phyloP scores from a whole-genome alignment of 2,113 vertebrate species.

The Semnornis frantzii region DNA sequence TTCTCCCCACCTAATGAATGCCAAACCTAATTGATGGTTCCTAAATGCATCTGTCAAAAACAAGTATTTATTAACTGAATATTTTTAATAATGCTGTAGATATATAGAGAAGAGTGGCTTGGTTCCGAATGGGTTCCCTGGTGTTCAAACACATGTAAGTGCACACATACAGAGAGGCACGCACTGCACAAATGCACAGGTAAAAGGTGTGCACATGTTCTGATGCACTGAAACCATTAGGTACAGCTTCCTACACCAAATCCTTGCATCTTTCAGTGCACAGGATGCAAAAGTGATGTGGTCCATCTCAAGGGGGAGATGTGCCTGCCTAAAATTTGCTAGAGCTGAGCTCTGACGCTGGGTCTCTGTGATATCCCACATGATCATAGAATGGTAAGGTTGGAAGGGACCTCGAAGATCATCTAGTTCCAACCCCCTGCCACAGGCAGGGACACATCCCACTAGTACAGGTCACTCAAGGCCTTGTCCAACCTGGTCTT shows the following conservation, averaged over 20 bases:
- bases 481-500: no score
- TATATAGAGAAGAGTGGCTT: neutral
- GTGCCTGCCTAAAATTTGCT: neutral
- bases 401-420: no score
- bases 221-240: neutral
- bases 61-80: constrained; percentile 73
- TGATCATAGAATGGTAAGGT: neutral
- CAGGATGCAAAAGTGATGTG: neutral
- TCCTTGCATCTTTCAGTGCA: neutral
- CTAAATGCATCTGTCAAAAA: constrained; percentile 69
- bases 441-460: no score
- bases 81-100: constrained; percentile 73
- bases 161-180: neutral
- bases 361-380: neutral
- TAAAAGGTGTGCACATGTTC: neutral
- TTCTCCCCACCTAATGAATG: constrained; percentile 72
- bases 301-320: neutral
- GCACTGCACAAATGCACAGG: neutral
- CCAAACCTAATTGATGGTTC: constrained; percentile 76
- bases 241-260: neutral
- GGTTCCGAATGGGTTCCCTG: neutral
- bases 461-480: no score
- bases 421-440: no score
- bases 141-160: neutral
- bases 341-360: neutral